Evolutionary conservation across 2,113 vertebrate species (phyloP).

Genomic region (Dissostichus mawsoni): DNA sequence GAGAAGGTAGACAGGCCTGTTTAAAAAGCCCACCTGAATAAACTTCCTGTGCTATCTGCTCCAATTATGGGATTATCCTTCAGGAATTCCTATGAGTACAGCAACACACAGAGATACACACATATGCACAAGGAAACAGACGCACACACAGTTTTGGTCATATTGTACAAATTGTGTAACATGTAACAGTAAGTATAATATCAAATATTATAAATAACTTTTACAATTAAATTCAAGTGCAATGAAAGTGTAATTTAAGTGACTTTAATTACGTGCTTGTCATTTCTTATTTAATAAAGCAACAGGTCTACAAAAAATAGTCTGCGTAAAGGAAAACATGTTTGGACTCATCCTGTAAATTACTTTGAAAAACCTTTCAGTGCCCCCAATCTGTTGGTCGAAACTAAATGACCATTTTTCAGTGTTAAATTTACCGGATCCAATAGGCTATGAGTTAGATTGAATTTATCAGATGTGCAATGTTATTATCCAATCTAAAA

Average conservation of each 20-base stretch:
- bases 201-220: slow-evolving; percentile 1
- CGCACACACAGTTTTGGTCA: slow-evolving; percentile 17
- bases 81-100: slow-evolving; percentile 69
- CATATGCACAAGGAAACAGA: slow-evolving; percentile 15
- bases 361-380: slow-evolving; percentile 57
- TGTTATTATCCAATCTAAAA: slow-evolving; percentile 75
- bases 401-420: slow-evolving; percentile 74
- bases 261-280: neutral
- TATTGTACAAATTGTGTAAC: slow-evolving; percentile 41
- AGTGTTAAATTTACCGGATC: slow-evolving; percentile 79
- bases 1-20: slow-evolving; percentile 53
- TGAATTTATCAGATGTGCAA: slow-evolving; percentile 76
- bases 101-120: slow-evolving; percentile 47
- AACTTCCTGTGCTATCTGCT: slow-evolving; percentile 78
- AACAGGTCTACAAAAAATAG: slow-evolving; percentile 16
- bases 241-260: neutral
- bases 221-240: neutral
- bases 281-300: neutral
- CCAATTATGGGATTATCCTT: slow-evolving; percentile 79
- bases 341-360: slow-evolving; percentile 39
- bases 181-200: slow-evolving; percentile 16
- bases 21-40: slow-evolving; percentile 76
- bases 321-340: slow-evolving; percentile 18
- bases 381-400: slow-evolving; percentile 66
- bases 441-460: slow-evolving; percentile 74